Evolutionary conservation across 1,140 invertebrate genomes (phyloP).

Genomic region (Pogonognathellus flavescens): DNA sequence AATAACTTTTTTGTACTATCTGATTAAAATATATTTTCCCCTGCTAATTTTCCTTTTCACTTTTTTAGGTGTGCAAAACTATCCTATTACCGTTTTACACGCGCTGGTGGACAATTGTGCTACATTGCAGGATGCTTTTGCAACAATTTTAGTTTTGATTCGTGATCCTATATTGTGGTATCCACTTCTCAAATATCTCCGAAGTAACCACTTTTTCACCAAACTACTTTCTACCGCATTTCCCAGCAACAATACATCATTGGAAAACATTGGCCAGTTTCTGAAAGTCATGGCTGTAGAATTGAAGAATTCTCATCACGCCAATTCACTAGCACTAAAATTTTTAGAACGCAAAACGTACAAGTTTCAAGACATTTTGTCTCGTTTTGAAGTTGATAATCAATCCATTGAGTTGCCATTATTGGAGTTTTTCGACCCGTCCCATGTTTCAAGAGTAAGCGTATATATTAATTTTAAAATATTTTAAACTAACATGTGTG

Average conservation of each 20-base stretch:
- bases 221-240: conserved; percentile 44
- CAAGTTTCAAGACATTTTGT: conserved; percentile 59
- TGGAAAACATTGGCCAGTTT: conserved; percentile 58
- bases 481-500: no score
- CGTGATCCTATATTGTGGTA: conserved; percentile 50
- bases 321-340: conserved; percentile 26
- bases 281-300: conserved; percentile 64
- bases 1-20: neutral
- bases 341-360: conserved; percentile 32
- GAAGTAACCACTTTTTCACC: conserved; percentile 57
- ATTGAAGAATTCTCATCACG: conserved; percentile 35
- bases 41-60: neutral
- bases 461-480: neutral
- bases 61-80: conserved; percentile 52
- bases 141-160: conserved; percentile 57
- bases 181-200: conserved; percentile 54
- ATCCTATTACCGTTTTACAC: conserved; percentile 60
- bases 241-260: neutral
- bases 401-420: conserved; percentile 48
- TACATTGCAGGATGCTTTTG: conserved; percentile 52
- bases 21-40: no score
- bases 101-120: conserved; percentile 58
- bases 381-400: conserved; percentile 52
- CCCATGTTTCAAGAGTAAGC: conserved; percentile 19
- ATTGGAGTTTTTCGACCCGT: conserved; percentile 61